phyloP scores from a whole-genome alignment of 2,797 vertebrate genomes.

The Hybognathus amarus region DNA sequence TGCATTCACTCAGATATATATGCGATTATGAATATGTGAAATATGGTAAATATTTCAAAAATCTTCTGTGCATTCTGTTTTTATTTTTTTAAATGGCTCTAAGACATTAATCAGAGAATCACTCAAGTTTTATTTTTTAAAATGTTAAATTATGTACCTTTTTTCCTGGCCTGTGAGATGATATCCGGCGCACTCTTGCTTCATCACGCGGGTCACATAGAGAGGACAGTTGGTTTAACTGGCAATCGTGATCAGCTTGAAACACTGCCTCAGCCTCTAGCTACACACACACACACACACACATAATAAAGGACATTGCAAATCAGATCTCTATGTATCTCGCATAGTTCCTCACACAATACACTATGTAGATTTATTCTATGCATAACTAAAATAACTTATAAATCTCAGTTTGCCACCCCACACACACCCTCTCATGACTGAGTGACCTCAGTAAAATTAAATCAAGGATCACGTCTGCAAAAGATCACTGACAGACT shows the following conservation, averaged over 20 bases:
- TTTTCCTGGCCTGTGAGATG: constrained; percentile 97
- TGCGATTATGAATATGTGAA: not conserved
- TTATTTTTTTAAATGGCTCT: not conserved
- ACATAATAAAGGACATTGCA: constrained; percentile 18
- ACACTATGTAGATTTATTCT: not conserved
- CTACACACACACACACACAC: constrained; percentile 45
- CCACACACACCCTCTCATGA: not conserved
- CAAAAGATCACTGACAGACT: not conserved
- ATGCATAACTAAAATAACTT: not conserved
- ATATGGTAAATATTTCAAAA: not conserved
- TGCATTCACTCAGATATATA: not conserved
- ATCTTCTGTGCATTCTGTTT: not conserved
- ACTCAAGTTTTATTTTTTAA: not conserved
- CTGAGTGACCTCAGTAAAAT: not conserved
- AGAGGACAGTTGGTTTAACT: constrained; percentile 99
- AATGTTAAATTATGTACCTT: constrained; percentile 75
- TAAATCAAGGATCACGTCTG: not conserved
- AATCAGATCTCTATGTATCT: not conserved
- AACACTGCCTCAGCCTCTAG: constrained; percentile 98
- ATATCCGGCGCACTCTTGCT: constrained; percentile 97
- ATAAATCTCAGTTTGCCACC: not conserved
- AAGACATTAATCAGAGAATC: not conserved
- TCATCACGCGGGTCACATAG: constrained; percentile 97
- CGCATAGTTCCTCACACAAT: not conserved
- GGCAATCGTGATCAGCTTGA: constrained; percentile 94